These are phyloP conservation scores for Halichondria panicea DNA, from an alignment of 37 sponge, comb jelly and placozoan species.

Conservation along the genomic window DNA sequence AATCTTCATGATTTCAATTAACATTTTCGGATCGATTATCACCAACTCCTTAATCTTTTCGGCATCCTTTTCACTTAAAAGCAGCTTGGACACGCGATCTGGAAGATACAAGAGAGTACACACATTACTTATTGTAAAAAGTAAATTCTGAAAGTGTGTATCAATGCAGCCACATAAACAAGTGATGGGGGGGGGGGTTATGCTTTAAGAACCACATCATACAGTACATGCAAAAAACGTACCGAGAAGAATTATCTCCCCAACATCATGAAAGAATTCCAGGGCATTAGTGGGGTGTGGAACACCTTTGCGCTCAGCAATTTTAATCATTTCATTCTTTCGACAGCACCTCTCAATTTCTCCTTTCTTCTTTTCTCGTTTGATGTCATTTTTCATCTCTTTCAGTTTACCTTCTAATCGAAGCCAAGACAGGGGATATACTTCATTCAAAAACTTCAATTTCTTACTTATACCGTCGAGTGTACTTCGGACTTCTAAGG, in stretches of 20 bases:
- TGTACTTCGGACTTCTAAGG: slow-evolving; percentile 11
- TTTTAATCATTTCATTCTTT: not conserved
- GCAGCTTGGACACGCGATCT: no score
- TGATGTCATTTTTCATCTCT: not conserved
- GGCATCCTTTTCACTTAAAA: slow-evolving; percentile 24
- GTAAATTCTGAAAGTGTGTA: no score
- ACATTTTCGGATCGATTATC: slow-evolving; percentile 37
- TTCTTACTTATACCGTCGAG: slow-evolving; percentile 8
- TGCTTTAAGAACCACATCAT: not conserved
- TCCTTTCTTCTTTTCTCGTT: not conserved
- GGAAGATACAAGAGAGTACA: no score
- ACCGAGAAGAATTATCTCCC: slow-evolving; percentile 2
- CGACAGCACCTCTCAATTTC: not conserved
- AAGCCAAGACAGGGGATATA: slow-evolving; percentile 44
- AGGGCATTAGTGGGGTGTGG: not conserved
- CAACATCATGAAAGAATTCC: slow-evolving; percentile 50
- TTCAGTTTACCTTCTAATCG: slow-evolving; percentile 11
- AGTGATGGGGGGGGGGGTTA: not conserved
- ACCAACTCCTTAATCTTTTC: slow-evolving; percentile 31
- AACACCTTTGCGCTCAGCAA: not conserved
- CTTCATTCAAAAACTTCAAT: slow-evolving; percentile 33
- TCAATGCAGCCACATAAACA: no score
- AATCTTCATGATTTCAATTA: slow-evolving; percentile 57
- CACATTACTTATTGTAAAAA: no score
- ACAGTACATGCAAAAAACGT: not conserved